Evolutionary conservation across 1,140 invertebrate species (phyloP).

Genomic region (Solenopsis invicta): DNA sequence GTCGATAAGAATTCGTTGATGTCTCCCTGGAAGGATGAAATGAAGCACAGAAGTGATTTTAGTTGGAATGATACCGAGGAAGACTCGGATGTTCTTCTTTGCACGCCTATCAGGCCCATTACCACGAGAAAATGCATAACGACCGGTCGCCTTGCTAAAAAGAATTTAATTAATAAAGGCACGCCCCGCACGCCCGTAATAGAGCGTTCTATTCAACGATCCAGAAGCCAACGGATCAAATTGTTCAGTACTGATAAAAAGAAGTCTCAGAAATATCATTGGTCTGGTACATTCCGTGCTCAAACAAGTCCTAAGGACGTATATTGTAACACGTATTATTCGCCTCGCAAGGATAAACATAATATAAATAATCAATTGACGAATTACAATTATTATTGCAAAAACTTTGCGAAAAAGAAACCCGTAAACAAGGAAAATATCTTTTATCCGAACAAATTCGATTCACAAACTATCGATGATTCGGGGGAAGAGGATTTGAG

Average conservation of each 20-base stretch:
- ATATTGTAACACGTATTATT: not conserved
- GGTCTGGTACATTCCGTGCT: constrained; percentile 66
- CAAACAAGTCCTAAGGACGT: not conserved
- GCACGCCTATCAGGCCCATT: not conserved
- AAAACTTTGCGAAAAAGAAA: constrained; percentile 39
- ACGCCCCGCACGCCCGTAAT: not conserved
- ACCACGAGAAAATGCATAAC: not conserved
- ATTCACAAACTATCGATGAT: not conserved
- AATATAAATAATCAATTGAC: not conserved
- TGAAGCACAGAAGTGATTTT: not conserved
- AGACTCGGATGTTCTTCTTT: not conserved
- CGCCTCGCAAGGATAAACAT: not conserved
- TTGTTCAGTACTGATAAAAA: constrained; percentile 1
- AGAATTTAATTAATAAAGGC: constrained; percentile 32
- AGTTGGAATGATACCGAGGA: constrained; percentile 32
- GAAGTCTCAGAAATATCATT: constrained; percentile 64
- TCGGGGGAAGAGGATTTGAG: not conserved
- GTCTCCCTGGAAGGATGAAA: constrained; percentile 66
- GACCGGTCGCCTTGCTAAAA: not conserved
- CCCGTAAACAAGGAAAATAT: constrained; percentile 47
- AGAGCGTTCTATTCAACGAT: not conserved
- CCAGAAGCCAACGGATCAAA: constrained; percentile 4
- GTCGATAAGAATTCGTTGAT: constrained; percentile 1
- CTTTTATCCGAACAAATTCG: constrained; percentile 20
- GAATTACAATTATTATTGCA: constrained; percentile 65